Conservation (phyloP, 2,888 invertebrate genomes). For the Nomada goodeniana region DNA sequence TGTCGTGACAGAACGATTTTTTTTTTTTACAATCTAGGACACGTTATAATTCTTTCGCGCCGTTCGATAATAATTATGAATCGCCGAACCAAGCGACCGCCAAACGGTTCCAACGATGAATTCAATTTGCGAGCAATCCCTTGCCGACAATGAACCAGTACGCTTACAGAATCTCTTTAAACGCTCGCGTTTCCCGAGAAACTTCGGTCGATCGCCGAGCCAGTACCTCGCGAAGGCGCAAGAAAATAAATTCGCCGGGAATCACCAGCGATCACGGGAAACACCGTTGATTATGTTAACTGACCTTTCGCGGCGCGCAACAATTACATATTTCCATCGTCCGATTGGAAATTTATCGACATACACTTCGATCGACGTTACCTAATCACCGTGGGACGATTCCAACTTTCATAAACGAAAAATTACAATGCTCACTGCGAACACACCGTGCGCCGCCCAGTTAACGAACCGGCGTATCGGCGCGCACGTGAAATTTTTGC, state of each 20-base stretch:
- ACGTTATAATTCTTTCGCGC: slow-evolving; percentile 36
- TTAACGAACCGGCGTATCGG: not conserved
- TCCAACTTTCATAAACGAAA: slow-evolving; percentile 17
- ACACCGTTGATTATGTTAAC: slow-evolving; percentile 29
- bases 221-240: slow-evolving; percentile 8
- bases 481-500: not conserved
- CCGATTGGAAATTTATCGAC: slow-evolving; percentile 36
- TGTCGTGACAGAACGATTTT: slow-evolving; percentile 55
- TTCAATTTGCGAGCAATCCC: slow-evolving; percentile 45
- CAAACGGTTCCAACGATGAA: slow-evolving; percentile 55
- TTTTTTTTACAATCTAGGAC: not conserved
- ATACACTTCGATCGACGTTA: slow-evolving; percentile 26
- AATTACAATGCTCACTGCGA: not conserved
- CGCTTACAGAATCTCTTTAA: slow-evolving; percentile 6
- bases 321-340: slow-evolving; percentile 28
- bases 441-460: not conserved
- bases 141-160: slow-evolving; percentile 45
- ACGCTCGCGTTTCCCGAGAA: slow-evolving; percentile 17
- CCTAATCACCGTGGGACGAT: slow-evolving; percentile 25
- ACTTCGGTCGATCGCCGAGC: slow-evolving; percentile 21
- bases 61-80: slow-evolving; percentile 50
- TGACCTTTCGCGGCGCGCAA: slow-evolving; percentile 37
- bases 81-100: slow-evolving; percentile 37
- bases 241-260: slow-evolving; percentile 20
- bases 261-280: slow-evolving; percentile 31